Evolutionary conservation across 2,113 vertebrate genomes (phyloP), one percentile per base, ranked within the genome.

Genomic region (Brachyhypopomus gauderio): DNA sequence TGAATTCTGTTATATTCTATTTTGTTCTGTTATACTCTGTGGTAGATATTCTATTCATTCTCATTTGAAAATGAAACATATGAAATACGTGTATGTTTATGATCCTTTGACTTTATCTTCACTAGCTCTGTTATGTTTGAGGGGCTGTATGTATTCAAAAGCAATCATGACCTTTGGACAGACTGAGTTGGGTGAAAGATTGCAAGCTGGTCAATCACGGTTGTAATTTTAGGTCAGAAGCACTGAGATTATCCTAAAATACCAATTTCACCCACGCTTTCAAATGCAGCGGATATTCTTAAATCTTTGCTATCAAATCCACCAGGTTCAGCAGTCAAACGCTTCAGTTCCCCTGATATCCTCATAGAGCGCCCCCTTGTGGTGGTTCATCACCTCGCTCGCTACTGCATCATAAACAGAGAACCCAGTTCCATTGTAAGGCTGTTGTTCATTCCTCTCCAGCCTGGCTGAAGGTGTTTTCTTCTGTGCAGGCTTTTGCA

Each of bases 401-500:
- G 30, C 16, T 34, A n/a, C 17, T 22, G n/a, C 45, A 56, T 60
- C 55, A 23, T 16, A 60, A 41, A 60, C n/a, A 38, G 41, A 58
- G 34, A 14, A 30, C 3, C 9, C 12, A 38, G 22, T 52, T 36
- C 25, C 16, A 14, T 16, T 48, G 30, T n/a, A 30, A 38, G 3
- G 36, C 22, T 72, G n/a, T 69, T 71, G 30, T 70, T 30, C 22
- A 38, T 38, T 75, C 14, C 19, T 19, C 69, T 48, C 55, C 36
- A 71, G 22, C 41, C 67, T 55, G 73, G 17, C 41, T 78, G 48
- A 85, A 34, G 19, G 5, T 45, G 11, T 82, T 36, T 78, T 81
- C 19, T 92, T 85, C 90, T 88, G 87, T 82, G 0, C 90, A 97
- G 96, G 95, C 96, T 0, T 97, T 96, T 92, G 93, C 95, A 60